Conservation (phyloP, 2,113 vertebrate genomes). For the Raja brachyura region DNA sequence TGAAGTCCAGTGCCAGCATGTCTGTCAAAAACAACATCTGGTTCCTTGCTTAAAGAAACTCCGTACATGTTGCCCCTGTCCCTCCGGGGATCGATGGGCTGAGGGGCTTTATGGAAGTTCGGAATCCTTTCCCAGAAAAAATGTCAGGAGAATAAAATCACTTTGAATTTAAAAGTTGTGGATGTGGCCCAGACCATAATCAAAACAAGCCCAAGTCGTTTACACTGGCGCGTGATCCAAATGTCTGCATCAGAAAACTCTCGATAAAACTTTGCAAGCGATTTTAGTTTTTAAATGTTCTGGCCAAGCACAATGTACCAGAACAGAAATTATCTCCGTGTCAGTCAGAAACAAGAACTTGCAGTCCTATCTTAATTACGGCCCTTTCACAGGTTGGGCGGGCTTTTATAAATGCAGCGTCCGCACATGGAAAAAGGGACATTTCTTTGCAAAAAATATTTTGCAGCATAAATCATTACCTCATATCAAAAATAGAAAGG, state of each 20-base stretch:
- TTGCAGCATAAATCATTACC: background rate
- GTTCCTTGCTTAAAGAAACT: constrained; percentile 5
- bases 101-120: background rate
- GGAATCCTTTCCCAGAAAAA: background rate
- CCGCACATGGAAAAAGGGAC: background rate
- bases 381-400: background rate
- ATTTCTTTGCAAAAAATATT: background rate
- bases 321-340: background rate
- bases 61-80: background rate
- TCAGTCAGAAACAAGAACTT: background rate
- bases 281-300: background rate
- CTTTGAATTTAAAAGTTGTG: constrained; percentile 14
- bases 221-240: background rate
- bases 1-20: constrained; percentile 22
- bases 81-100: background rate
- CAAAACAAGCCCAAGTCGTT: background rate
- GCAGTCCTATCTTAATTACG: background rate
- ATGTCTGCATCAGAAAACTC: background rate
- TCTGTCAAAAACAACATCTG: constrained; percentile 36
- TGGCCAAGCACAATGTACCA: background rate
- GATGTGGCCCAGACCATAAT: constrained; percentile 14
- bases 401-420: background rate
- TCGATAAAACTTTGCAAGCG: background rate
- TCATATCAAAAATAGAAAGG: too few relatives aligned
- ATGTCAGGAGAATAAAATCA: background rate